Evolutionary conservation across 2,888 invertebrate genomes (phyloP), one percentile per base, ranked within the genome.

Genomic region (Eupithecia subumbrata): DNA sequence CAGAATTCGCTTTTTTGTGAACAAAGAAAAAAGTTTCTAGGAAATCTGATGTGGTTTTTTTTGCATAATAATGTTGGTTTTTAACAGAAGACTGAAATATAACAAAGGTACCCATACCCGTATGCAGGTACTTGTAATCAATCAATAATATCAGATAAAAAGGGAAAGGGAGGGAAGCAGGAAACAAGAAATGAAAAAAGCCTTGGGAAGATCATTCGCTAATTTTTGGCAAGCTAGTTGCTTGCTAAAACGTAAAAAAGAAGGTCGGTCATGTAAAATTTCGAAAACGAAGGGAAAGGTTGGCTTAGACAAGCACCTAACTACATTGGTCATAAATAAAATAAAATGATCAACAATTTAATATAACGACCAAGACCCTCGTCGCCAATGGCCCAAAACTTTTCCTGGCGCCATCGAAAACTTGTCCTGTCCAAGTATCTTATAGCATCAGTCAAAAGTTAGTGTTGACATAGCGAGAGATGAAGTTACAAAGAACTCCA

Each of bases 371-470:
- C 14, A 14, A 1, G 25, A 25, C 60, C 25, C 60, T 25, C 25
- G 25, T 56, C 56, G 56, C n/a, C 56, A 56, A 56, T 56, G 22
- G 56, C 11, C 22, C 22, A 22, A 60, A 60, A 60, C 60, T 25
- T 60, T 25, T 60, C 52, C 60, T 60, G 25, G 25, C 25, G 25
- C 30, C 64, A 18, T 2, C 8, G 18, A 34, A 64, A 64, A 64
- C 64, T 64, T 64, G 64, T 64, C 34, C 30, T 34, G n/a, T 52
- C 18, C 52, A 52, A 52, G 52, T 52, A 30, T 63, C 30, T 56
- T 52, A n/a, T 56, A 56, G 56, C 60, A 22, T 56, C 56, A 60
- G 22, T 60, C 12, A 60, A 60, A 3, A 64, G 30, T 63, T 63
- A 30, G 16, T 63, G 30, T 63, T 63, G 63, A 30, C 63, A 63